Evolutionary conservation across 1,140 invertebrate genomes (phyloP).

Genomic region (Mercenaria mercenaria): DNA sequence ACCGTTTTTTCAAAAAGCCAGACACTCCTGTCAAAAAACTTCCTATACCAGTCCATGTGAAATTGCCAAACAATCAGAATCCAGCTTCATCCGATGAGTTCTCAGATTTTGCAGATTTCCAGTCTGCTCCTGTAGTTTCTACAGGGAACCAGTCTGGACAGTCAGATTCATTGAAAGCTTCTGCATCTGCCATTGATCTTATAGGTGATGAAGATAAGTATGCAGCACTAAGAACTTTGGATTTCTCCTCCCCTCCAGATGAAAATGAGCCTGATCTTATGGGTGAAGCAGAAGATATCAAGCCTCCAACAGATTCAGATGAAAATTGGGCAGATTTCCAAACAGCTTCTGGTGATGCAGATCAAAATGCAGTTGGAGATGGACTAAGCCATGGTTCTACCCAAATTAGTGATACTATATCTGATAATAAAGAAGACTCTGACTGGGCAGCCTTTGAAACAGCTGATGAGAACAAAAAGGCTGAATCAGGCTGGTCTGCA

Average conservation of each 20-base stretch:
- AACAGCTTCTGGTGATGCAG: slow-evolving; percentile 46
- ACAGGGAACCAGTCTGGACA: neutral
- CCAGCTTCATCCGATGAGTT: slow-evolving; percentile 48
- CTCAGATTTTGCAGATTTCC: slow-evolving; percentile 78
- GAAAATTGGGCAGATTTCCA: slow-evolving; percentile 84
- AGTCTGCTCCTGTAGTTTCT: slow-evolving; percentile 62
- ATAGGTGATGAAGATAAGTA: slow-evolving; percentile 86
- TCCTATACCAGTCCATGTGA: slow-evolving; percentile 8
- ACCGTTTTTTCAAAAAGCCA: slow-evolving; percentile 4
- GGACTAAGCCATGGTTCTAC: neutral
- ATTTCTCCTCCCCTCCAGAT: slow-evolving; percentile 48
- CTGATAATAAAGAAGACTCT: neutral
- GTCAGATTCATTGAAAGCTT: slow-evolving; percentile 35
- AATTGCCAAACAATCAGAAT: neutral
- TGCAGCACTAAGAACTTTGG: slow-evolving; percentile 83
- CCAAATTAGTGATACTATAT: neutral
- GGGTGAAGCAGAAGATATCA: slow-evolving; percentile 57
- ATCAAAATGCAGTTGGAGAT: neutral
- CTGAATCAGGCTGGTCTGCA: neutral
- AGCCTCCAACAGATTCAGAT: slow-evolving; percentile 68
- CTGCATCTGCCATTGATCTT: slow-evolving; percentile 71
- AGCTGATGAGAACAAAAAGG: neutral
- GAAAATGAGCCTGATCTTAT: slow-evolving; percentile 52
- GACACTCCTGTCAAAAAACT: slow-evolving; percentile 19
- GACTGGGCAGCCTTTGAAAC: slow-evolving; percentile 49